Evolutionary conservation across 2,113 vertebrate genomes (phyloP).

Genomic region (Hystrix cristata): DNA sequence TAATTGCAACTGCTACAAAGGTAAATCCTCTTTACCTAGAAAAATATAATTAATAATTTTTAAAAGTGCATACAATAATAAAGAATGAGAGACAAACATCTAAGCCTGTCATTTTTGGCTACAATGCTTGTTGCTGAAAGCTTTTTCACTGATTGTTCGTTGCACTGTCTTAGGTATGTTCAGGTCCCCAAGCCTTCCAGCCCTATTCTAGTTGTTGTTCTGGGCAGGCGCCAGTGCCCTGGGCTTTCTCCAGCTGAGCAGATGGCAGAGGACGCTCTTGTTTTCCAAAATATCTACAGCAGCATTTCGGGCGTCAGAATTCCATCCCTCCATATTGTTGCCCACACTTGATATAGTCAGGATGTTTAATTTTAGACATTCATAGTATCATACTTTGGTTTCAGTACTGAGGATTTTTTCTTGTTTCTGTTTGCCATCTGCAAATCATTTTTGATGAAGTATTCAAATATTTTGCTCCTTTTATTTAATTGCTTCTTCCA

Average conservation of each 20-base stretch:
- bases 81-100: neutral
- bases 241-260: neutral
- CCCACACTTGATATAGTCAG: neutral
- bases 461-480: neutral
- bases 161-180: no score
- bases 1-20: neutral
- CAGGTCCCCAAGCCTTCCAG: neutral
- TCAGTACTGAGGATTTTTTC: neutral
- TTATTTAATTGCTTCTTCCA: neutral
- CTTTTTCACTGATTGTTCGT: neutral
- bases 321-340: no score
- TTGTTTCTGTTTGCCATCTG: neutral
- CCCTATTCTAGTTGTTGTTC: fast-evolving
- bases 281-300: neutral
- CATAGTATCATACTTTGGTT: neutral
- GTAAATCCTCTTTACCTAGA: neutral
- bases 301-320: neutral
- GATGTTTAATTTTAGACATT: neutral
- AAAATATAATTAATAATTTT: neutral
- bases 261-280: neutral
- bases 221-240: neutral
- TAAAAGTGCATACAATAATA: neutral
- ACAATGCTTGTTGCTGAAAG: neutral
- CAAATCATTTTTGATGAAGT: neutral
- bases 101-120: neutral